Evolutionary conservation across 2,888 invertebrate species (phyloP), one percentile per base, ranked within the genome.

Genomic region (Linnaemya tessellans): DNA sequence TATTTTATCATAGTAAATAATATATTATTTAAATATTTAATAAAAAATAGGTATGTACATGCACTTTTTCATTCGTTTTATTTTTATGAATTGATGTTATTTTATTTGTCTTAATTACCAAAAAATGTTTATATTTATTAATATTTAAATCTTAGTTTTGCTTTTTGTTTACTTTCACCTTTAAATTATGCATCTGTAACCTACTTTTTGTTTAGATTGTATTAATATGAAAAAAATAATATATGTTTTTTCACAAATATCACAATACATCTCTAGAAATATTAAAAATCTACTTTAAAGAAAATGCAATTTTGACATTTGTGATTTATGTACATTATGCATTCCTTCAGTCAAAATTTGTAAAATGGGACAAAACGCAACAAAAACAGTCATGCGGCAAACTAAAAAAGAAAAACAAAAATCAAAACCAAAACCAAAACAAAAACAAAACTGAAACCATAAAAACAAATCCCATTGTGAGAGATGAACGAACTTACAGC

Each of bases 241-340:
- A 41, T 43, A 49, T n/a, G 30, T 65, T 80, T 73, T 73, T 80
- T 60, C 74, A 80, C 80, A 80, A 74, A 80, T 80, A 74, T 80
- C 80, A 80, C 74, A 80, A 80, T 74, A 79, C 79, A 79, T 79
- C 41, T 65, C 51, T 67, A 51, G 60, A 80, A 68, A 80, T 74
- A 80, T 80, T 51, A 43, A 65, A 35, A 46, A 60, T 60, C 60
- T 80, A 74, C 67, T 80, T 70, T 64, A 41, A 80, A 60, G 74
- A 67, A 74, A 80, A 80, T 80, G 80, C 74, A 78, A 71, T 71
- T 77, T 71, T 74, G 79, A 85, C 62, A 85, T 75, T 79, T 82
- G 85, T 82, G 82, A 82, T 49, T 80, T 82, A 80, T 82, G 79
- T 85, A 81, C 78, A 78, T 65, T 65, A 74, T 7, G 3, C 3